A percentile compares a stretch with the other conserved stretches of the same genome.
Conservation (phyloP, 2,888 invertebrate genomes). For the Calameuta idolon region DNA sequence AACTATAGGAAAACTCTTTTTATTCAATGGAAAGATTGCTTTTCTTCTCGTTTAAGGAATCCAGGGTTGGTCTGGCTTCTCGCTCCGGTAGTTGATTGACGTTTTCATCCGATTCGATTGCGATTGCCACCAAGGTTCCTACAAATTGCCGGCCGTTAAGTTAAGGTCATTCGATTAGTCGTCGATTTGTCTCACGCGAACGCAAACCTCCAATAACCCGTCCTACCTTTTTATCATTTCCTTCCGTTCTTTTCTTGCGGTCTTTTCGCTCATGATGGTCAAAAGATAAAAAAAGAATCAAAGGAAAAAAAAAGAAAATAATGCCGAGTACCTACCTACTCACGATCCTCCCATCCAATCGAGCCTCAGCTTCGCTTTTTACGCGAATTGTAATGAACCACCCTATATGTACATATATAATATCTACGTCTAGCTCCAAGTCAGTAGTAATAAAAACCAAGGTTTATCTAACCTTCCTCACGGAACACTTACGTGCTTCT, state of each 20-base stretch:
- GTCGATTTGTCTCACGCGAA: conserved; percentile 28
- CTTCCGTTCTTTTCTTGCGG: not conserved
- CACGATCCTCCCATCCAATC: too few species aligned
- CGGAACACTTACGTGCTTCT: not conserved
- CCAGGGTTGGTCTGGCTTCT: not conserved
- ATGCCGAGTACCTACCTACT: not conserved
- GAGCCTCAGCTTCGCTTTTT: not conserved
- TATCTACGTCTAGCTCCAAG: not conserved
- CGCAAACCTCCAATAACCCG: not conserved
- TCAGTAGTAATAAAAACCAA: not conserved
- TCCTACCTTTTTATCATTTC: conserved; percentile 8
- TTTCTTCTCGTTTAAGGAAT: not conserved
- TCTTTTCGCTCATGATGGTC: conserved; percentile 16
- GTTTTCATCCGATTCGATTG: conserved; percentile 18
- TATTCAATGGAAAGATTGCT: not conserved
- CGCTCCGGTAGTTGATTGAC: conserved; percentile 22
- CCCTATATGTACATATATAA: not conserved
- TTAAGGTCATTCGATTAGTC: conserved; percentile 32
- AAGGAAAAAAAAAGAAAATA: conserved; percentile 14
- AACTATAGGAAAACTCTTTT: not conserved
- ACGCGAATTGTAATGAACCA: not conserved
- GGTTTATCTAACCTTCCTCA: not conserved
- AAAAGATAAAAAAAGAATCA: conserved; percentile 13
- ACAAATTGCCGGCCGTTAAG: conserved; percentile 28
- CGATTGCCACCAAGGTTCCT: conserved; percentile 10